Evolutionary conservation across 2,113 vertebrate species (phyloP).

Genomic region (Lepisosteus oculatus): DNA sequence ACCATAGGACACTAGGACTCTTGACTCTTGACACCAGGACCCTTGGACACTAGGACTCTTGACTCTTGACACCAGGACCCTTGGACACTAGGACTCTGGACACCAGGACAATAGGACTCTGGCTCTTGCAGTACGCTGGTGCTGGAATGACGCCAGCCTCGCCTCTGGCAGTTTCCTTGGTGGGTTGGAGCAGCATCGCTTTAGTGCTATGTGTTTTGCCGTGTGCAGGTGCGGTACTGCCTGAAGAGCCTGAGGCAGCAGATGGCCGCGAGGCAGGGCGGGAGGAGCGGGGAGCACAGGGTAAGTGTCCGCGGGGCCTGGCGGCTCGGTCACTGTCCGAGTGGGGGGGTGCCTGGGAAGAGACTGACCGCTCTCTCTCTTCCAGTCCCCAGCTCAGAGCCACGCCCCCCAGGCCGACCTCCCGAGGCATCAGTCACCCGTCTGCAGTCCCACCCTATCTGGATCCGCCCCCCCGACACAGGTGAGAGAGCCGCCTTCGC

Average conservation of each 20-base stretch:
- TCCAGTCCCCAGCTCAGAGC: slow-evolving; percentile 41
- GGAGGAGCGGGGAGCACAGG: slow-evolving; percentile 53
- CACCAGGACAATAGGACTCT: too few species aligned
- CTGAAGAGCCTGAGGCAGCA: slow-evolving; percentile 69
- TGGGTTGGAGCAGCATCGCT: too few species aligned
- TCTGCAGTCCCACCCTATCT: slow-evolving; percentile 33
- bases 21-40: too few species aligned
- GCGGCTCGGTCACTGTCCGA: neutral
- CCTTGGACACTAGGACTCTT: too few species aligned
- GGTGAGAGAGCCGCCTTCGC: slow-evolving; percentile 33
- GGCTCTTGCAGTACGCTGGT: too few species aligned
- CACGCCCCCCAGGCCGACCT: slow-evolving; percentile 43
- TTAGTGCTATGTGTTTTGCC: slow-evolving; percentile 15
- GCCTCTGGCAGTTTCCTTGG: too few species aligned
- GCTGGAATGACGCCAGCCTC: too few species aligned
- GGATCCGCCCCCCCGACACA: slow-evolving; percentile 24
- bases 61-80: too few species aligned
- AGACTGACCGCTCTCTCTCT: neutral
- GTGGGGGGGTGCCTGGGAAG: too few species aligned
- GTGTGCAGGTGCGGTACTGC: slow-evolving; percentile 65
- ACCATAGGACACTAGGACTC: too few species aligned
- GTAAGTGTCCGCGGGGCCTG: slow-evolving; percentile 31
- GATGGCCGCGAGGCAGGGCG: slow-evolving; percentile 66
- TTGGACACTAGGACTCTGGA: too few species aligned
- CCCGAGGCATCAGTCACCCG: slow-evolving; percentile 23